Evolutionary conservation across 2,888 invertebrate species (phyloP).

Genomic region (Cartodere bifasciata): DNA sequence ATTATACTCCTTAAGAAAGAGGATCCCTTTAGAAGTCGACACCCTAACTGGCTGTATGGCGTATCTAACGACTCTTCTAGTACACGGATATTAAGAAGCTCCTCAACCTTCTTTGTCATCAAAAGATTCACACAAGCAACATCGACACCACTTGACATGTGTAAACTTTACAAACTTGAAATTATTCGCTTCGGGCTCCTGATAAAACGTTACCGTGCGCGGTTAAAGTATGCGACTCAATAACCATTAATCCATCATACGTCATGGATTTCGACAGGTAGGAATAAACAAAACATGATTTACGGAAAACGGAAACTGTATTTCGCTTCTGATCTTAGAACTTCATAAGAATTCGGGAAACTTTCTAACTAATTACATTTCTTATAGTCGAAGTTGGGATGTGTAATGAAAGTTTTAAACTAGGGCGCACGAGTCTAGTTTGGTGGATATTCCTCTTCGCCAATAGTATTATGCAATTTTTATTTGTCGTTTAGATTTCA

Average conservation of each 20-base stretch:
- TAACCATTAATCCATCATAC: conserved; percentile 2
- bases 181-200: not conserved
- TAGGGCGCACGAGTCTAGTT: too few relatives aligned
- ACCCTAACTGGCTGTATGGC: conserved; percentile 22
- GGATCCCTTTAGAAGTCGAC: conserved; percentile 35
- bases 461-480: too few relatives aligned
- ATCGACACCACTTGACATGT: conserved; percentile 34
- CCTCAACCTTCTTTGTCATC: conserved; percentile 31
- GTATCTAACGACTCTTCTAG: conserved; percentile 27
- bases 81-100: conserved; percentile 35
- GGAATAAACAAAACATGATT: too few relatives aligned
- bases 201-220: not conserved
- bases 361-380: too few relatives aligned
- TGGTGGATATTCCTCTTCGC: too few relatives aligned
- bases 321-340: too few relatives aligned
- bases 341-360: too few relatives aligned
- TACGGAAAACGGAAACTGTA: too few relatives aligned
- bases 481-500: too few relatives aligned
- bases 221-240: not conserved
- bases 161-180: conserved; percentile 6
- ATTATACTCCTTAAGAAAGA: conserved; percentile 37
- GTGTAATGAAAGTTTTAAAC: too few relatives aligned
- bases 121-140: conserved; percentile 27
- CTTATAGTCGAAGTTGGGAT: too few relatives aligned
- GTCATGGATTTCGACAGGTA: conserved; percentile 1